Conservation (phyloP, 2,888 invertebrate genomes). For the Drosophila pseudotakahashii region DNA sequence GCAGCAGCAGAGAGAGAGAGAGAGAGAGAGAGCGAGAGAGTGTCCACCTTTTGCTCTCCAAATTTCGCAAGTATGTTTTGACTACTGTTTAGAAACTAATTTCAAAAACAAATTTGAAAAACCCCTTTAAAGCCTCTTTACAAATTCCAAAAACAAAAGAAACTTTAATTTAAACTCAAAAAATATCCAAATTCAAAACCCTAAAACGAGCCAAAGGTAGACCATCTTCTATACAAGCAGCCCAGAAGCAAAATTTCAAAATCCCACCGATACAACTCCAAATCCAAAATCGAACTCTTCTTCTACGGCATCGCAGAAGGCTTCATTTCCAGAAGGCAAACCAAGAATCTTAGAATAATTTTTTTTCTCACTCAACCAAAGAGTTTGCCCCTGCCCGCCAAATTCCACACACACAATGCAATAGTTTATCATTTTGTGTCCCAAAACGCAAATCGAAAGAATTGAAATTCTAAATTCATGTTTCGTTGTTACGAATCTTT, state of each 20-base stretch:
- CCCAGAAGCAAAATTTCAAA: constrained; percentile 38
- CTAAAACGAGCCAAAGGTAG: constrained; percentile 37
- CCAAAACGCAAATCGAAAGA: constrained; percentile 66
- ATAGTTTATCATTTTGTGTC: constrained; percentile 81
- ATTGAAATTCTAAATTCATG: constrained; percentile 61
- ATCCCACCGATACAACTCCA: constrained; percentile 23
- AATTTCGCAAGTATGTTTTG: constrained; percentile 75
- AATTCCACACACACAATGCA: constrained; percentile 78
- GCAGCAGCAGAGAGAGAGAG: constrained; percentile 46
- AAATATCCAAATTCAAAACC: constrained; percentile 37
- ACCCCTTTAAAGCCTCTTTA: constrained; percentile 6
- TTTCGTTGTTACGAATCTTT: constrained; percentile 69
- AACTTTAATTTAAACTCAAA: constrained; percentile 4
- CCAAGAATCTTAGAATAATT: constrained; percentile 9
- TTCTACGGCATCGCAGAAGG: constrained; percentile 82
- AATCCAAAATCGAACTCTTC: constrained; percentile 62
- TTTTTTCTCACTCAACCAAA: constrained; percentile 4
- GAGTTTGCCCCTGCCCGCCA: constrained; percentile 48
- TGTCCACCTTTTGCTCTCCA: constrained; percentile 55
- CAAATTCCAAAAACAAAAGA: constrained; percentile 17
- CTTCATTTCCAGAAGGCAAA: constrained; percentile 63
- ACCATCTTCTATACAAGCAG: constrained; percentile 30
- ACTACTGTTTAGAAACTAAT: constrained; percentile 44
- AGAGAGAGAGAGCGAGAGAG: constrained; percentile 36
- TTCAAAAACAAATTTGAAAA: constrained; percentile 19